Conservation (phyloP, 2,113 vertebrate genomes). For the Coregonus clupeaformis region DNA sequence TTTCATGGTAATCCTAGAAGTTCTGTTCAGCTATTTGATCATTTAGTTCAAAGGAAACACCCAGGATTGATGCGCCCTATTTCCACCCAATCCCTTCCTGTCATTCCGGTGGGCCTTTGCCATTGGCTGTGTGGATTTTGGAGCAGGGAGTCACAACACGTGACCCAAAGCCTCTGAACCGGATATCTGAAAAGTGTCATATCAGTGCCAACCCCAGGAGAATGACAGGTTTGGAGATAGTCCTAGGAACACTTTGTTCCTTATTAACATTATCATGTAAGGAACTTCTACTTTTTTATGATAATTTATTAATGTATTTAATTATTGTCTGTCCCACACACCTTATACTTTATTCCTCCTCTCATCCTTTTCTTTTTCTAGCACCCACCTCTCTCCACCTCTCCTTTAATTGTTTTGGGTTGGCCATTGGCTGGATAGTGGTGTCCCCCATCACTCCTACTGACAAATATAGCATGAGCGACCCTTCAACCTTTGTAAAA, state of each 20-base stretch:
- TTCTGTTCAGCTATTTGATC: constrained; percentile 65
- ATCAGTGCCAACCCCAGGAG: constrained; percentile 58
- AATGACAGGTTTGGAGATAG: constrained; percentile 49
- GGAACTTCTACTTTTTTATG: constrained; percentile 63
- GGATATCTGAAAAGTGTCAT: constrained; percentile 49
- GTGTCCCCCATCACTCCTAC: constrained; percentile 69
- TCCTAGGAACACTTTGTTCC: constrained; percentile 59
- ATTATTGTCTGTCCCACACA: constrained; percentile 59
- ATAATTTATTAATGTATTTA: constrained; percentile 69
- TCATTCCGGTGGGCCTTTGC: constrained; percentile 51
- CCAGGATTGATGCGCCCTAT: constrained; percentile 41
- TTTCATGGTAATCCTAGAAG: constrained; percentile 36
- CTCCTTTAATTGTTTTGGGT: too few species aligned
- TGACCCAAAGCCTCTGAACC: constrained; percentile 49
- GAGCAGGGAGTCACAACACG: constrained; percentile 16
- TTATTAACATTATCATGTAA: constrained; percentile 68
- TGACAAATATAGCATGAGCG: constrained; percentile 84
- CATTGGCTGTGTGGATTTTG: constrained; percentile 30
- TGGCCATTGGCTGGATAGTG: background rate
- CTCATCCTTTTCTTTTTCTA: background rate
- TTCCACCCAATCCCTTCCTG: constrained; percentile 43
- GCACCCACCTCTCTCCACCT: too few species aligned
- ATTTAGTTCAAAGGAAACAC: constrained; percentile 46
- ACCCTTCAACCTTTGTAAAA: constrained; percentile 82
- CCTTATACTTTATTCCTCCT: constrained; percentile 11